Conservation (phyloP, 2,888 invertebrate genomes). For the Alloscopus bannaensis region DNA sequence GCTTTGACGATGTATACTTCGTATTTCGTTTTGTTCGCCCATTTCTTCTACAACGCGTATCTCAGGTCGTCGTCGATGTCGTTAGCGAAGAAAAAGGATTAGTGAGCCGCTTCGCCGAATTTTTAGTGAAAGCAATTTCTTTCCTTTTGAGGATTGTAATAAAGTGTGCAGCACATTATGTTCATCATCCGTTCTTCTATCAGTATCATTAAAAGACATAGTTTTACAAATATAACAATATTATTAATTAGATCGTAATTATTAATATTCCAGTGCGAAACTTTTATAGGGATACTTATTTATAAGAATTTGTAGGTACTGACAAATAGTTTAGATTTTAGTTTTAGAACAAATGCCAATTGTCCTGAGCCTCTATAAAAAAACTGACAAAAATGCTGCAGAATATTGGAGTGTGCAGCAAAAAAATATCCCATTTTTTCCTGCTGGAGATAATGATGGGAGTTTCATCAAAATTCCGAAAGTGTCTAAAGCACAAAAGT, state of each 20-base stretch:
- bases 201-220: conserved; percentile 37
- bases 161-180: background rate
- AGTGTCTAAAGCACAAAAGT: no score
- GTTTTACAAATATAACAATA: background rate
- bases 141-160: background rate
- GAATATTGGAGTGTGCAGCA: no score
- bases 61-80: conserved; percentile 70
- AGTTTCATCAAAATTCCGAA: no score
- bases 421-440: no score
- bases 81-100: conserved; percentile 48
- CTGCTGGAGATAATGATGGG: no score
- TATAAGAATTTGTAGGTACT: no score
- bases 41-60: conserved; percentile 95
- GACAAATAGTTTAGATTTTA: no score
- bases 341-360: no score
- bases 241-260: background rate
- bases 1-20: conserved; percentile 97
- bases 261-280: no score
- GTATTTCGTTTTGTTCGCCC: conserved; percentile 93
- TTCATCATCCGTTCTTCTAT: conserved; percentile 5
- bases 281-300: no score
- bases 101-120: conserved; percentile 44
- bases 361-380: no score
- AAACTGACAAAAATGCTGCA: no score
- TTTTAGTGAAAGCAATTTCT: conserved; percentile 18